These are phyloP conservation scores for Mionectes macconnelli DNA, from an alignment of 2,113 vertebrate species.

Conservation along the genomic window DNA sequence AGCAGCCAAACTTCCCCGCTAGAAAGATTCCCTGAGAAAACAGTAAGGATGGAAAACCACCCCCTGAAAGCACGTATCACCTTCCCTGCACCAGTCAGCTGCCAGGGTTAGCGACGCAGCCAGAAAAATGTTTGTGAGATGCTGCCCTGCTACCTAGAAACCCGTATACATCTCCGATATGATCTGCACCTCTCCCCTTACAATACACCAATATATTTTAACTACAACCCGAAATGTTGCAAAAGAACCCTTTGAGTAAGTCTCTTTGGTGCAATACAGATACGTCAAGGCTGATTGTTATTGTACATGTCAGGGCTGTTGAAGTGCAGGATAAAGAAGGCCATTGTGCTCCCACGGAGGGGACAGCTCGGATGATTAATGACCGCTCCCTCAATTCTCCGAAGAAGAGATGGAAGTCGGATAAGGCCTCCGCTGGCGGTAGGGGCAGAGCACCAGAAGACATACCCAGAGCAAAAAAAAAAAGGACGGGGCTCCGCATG, in stretches of 20 bases:
- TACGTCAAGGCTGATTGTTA: conserved; percentile 68
- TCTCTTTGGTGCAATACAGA: conserved; percentile 51
- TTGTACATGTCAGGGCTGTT: conserved; percentile 69
- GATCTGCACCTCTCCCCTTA: conserved; percentile 12
- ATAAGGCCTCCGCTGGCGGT: conserved; percentile 41
- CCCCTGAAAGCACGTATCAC: neutral
- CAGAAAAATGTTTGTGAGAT: conserved; percentile 12
- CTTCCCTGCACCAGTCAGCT: neutral
- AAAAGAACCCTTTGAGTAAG: conserved; percentile 49
- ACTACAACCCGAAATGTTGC: conserved; percentile 1
- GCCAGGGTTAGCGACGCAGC: accelerated
- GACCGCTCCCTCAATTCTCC: conserved; percentile 65
- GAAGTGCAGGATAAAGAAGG: conserved; percentile 67
- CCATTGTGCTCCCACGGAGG: conserved; percentile 67
- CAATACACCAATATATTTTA: conserved; percentile 52
- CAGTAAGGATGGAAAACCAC: neutral
- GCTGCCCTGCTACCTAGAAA: conserved; percentile 15
- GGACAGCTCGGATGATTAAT: conserved; percentile 71
- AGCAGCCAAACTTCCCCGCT: neutral
- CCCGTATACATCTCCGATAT: neutral
- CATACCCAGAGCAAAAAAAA: neutral
- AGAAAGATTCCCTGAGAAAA: conserved; percentile 16
- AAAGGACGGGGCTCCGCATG: neutral
- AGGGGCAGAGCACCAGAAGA: conserved; percentile 31
- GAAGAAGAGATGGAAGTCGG: conserved; percentile 69